Conservation (phyloP, 2,888 invertebrate species). For the Oligia fasciuncula region DNA sequence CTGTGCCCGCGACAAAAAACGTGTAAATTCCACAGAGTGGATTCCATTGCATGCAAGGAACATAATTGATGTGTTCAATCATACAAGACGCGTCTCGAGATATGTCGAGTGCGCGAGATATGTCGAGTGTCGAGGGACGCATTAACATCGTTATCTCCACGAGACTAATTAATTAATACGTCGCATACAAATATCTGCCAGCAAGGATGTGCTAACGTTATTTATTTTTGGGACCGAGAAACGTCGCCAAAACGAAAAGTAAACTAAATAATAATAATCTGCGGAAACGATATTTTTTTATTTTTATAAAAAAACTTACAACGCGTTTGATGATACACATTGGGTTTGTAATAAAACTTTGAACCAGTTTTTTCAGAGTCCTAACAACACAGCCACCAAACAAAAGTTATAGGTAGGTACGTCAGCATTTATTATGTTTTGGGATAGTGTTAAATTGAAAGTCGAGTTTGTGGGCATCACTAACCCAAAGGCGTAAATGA, state of each 20-base stretch:
- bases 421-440: background rate
- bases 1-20: background rate
- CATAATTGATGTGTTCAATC: constrained; percentile 58
- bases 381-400: background rate
- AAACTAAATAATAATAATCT: too few relatives aligned
- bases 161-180: constrained; percentile 62
- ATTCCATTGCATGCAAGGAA: constrained; percentile 4
- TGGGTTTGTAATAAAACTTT: background rate
- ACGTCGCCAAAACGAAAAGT: background rate
- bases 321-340: background rate
- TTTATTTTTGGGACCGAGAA: constrained; percentile 19
- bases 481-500: constrained; percentile 26
- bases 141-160: constrained; percentile 56
- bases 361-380: background rate
- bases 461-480: constrained; percentile 13
- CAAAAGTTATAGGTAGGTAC: background rate
- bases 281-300: background rate
- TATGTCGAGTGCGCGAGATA: constrained; percentile 33
- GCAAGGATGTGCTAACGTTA: constrained; percentile 21
- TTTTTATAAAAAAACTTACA: background rate
- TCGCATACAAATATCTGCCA: constrained; percentile 51
- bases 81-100: constrained; percentile 29
- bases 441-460: constrained; percentile 16
- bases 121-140: constrained; percentile 38
- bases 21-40: background rate